Base-by-base conservation (phyloP, 2,888 invertebrate genomes). In the Diplazon laetatorius region DNA sequence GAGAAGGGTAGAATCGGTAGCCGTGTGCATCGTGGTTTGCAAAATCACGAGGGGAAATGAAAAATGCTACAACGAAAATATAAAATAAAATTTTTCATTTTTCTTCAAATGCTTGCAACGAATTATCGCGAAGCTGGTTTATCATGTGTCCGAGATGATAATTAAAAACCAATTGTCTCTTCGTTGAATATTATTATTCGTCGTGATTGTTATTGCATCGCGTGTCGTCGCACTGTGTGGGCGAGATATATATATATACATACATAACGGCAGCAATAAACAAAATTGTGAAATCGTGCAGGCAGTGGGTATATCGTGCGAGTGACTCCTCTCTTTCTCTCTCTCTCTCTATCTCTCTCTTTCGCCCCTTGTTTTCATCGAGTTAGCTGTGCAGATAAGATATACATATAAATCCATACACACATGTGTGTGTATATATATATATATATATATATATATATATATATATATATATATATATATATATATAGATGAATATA, bases 21-120 rank as follows among this genome's bases (percentile, higher is more conserved):
- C 22, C 20, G 65, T 65, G 65, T 39, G 48, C 35, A 37, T 16
- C 48, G 63, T 63, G 55, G n/a, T 14, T 30, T 42, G 44, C 3
- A 20, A 30, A 30, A 30, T n/a, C n/a, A 52, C 25, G 46, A 12
- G n/a, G 20, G 59, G n/a, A 39, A 60, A 57, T 18, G n/a, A 30
- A 48, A 16, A 59, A 37, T 25, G n/a, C 22, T 16, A 44, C 30
- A 30, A n/a, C 30, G 30, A 14, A 46, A 46, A 46, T 16, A 16
- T 46, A n/a, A n/a, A n/a, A n/a, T n/a, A n/a, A n/a, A n/a, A n/a
- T n/a, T n/a, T n/a, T n/a, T n/a, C n/a, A n/a, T n/a, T 30, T 30
- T 30, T 30, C 6, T 30, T 30, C 30, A 6, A 6, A n/a, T n/a
- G 30, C 6, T 35, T 18, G n/a, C 50, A 65, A 65, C 35, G 39